Evolutionary conservation across 2,888 invertebrate genomes (phyloP), one percentile per base, ranked within the genome.

Genomic region (Phyllotreta striolata): DNA sequence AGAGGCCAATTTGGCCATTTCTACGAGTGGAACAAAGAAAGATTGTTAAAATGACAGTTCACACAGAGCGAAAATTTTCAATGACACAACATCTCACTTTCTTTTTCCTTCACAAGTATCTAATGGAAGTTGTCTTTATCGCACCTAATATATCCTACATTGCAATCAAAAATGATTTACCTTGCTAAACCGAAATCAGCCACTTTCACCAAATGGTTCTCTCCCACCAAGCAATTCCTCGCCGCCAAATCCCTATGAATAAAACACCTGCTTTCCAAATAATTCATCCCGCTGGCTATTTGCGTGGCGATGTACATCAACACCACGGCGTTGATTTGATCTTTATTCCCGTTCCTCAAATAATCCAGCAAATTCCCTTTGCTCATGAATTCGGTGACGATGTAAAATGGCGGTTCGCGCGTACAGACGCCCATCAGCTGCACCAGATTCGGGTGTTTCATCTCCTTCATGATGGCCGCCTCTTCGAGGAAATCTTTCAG

Each of bases 231-330:
- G 83, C 98, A 99, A 85, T 99, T 99, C 76, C 99, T 88, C n/a
- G 99, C 99, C 12, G 99, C 99, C 77, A 99, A 85, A 69, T 99
- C 98, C 73, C 98, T 88, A 84, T 97, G 97, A 78, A 99, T 99
- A 79, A 98, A 99, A 79, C 90, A 93, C 73, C 96, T 88, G 77
- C 92, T 92, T 85, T 99, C 99, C 73, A 99, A 85, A 83, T 98
- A 98, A 79, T 95, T 95, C 99, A 99, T 99, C 66, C 96, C 99
- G 69, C 96, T 93, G 0, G 98, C 96, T 75, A 99, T 98, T 86
- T 99, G 98, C n/a, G 98, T 97, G 54, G 98, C 98, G 90, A 99
- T 98, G 82, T 98, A 96, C 89, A 99, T 94, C 66, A 99, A 88
- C 34, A 96, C 95, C 3, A 98, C 95, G 8, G 98, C 97, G 74